A percentile compares a stretch with the other conserved stretches of the same genome.
These are phyloP conservation scores for Psittacula echo DNA, from an alignment of 2,797 vertebrate genomes.

Conservation along the genomic window DNA sequence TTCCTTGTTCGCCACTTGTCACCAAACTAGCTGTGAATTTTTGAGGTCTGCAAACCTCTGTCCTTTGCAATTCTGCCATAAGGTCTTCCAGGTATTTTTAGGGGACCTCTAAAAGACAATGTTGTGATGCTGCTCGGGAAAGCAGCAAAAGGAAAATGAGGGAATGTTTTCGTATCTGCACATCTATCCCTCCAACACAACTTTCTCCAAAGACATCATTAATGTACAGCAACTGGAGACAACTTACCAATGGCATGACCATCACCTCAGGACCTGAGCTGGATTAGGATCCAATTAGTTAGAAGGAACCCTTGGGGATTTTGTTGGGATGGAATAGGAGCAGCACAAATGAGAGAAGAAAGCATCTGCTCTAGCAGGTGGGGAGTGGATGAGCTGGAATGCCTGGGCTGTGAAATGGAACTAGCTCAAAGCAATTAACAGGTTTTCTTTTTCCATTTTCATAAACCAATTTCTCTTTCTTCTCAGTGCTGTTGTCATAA, in stretches of 20 bases:
- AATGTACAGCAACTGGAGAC: background rate
- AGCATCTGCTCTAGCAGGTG: slow-evolving; percentile 62
- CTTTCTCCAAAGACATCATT: background rate
- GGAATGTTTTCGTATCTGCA: background rate
- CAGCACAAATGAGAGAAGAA: background rate
- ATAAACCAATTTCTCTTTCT: slow-evolving; percentile 3
- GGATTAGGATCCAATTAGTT: background rate
- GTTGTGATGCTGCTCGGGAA: background rate
- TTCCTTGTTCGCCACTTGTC: background rate
- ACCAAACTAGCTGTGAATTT: background rate
- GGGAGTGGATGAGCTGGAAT: slow-evolving; percentile 52
- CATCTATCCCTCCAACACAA: background rate
- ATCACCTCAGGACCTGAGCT: background rate
- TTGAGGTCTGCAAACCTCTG: background rate
- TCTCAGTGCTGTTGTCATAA: slow-evolving; percentile 49
- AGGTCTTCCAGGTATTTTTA: background rate
- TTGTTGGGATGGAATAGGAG: background rate
- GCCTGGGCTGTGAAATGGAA: slow-evolving; percentile 19
- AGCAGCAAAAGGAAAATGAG: background rate
- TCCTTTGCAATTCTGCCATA: background rate
- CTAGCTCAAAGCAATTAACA: slow-evolving; percentile 49
- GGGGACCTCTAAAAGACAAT: background rate
- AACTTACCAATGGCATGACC: background rate
- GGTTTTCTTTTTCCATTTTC: background rate
- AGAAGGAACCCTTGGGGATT: background rate